Evolutionary conservation across 64 coral and sea anemone species (phyloP), one percentile per base, ranked within the genome.

Genomic region (Stichodactyla helianthus): DNA sequence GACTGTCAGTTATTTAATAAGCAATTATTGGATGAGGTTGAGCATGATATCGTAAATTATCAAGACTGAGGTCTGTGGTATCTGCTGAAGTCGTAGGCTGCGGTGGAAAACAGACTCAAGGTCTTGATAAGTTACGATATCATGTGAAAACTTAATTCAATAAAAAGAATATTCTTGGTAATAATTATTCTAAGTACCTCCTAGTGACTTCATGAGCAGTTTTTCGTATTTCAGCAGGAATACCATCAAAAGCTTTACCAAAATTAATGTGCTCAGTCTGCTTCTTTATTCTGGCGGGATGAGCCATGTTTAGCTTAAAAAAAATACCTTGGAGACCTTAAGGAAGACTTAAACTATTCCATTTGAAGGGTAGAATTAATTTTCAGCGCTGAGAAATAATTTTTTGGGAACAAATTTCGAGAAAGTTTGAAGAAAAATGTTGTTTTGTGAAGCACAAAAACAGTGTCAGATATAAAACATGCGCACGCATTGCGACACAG

Each of bases 181-280:
- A 65, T 65, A 20, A n/a, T 65, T 5, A 44, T 44, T 44, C 35
- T 44, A 31, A 31, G 1, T 91, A 98, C 95, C 89, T 98, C 92
- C 95, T 86, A 9, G 95, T 98, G 77, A 77, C 58, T 35, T 98
- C 95, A 79, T 98, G 95, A 0, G 89, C 79, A 50, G 91, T 31
- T 18, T 88, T 17, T 7, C 18, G 35, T 58, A 88, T 55, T 14
- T 88, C 89, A 58, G 91, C 55, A 0, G 95, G 92, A 56, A 94
- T 90, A 60, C 93, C 93, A 79, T 98, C 95, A 2, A 98, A 77
- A 55, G 92, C 90, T 68, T 94, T 94, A 27, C 95, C 95, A 90
- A 98, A 98, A 61, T 98, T 98, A 50, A 94, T 83, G 54, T 94
- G 92, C 7, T 94, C 92, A 6, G 95, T 98, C 86, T 17, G 77